These are phyloP conservation scores for Sciurus vulgaris DNA, from an alignment of 2,797 vertebrate species.

Conservation along the genomic window DNA sequence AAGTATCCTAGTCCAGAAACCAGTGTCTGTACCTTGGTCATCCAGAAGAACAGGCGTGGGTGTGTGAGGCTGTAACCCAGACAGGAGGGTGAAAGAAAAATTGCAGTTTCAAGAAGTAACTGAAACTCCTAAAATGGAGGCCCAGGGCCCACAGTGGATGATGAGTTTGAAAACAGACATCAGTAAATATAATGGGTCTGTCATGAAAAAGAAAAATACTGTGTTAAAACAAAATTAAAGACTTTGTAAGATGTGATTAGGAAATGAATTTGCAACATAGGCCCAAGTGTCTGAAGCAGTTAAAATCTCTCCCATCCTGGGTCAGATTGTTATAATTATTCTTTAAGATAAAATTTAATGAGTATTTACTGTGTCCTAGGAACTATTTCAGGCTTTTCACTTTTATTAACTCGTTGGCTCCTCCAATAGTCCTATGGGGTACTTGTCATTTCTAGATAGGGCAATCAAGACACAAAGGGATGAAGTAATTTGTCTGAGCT, in stretches of 20 bases:
- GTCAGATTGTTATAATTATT: neutral
- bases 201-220: neutral
- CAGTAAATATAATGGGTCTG: neutral
- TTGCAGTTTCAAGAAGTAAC: neutral
- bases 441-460: neutral
- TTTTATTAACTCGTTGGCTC: neutral
- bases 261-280: neutral
- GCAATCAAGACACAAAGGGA: neutral
- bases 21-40: neutral
- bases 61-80: slow-evolving; percentile 12
- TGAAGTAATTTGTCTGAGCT: neutral
- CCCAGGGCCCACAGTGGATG: neutral
- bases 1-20: neutral
- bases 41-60: neutral
- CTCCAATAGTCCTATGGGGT: neutral
- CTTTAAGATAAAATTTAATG: neutral
- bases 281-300: neutral
- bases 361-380: neutral
- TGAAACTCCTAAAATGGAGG: slow-evolving; percentile 24
- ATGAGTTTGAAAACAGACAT: slow-evolving; percentile 46
- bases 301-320: neutral
- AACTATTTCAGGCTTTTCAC: neutral
- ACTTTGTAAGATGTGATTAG: neutral
- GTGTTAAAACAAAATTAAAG: slow-evolving; percentile 38
- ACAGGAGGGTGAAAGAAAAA: neutral